Percentiles rank a stretch among this genome's conserved stretches.
phyloP scores from a whole-genome alignment of 2,797 vertebrate genomes.

The Oreochromis mossambicus region DNA sequence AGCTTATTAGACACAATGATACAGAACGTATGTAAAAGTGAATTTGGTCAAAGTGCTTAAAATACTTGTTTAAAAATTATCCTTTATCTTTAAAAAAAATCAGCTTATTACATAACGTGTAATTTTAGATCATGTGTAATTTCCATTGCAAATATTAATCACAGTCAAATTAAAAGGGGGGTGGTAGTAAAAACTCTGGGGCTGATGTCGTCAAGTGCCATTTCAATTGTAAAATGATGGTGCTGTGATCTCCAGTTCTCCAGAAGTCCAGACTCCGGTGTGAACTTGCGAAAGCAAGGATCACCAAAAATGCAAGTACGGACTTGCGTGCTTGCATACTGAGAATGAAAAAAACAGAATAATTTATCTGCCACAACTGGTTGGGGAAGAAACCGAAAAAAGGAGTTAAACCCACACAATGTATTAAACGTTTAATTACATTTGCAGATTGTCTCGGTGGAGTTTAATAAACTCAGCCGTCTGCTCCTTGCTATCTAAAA shows the following conservation, averaged over 20 bases:
- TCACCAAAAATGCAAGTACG: not conserved
- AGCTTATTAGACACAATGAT: not conserved
- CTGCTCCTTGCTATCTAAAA: not conserved
- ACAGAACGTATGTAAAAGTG: not conserved
- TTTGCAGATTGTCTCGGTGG: not conserved
- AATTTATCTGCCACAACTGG: not conserved
- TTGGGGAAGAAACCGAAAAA: not conserved
- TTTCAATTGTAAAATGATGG: not conserved
- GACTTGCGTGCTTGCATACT: not conserved
- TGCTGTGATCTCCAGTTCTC: not conserved
- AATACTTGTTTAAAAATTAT: not conserved
- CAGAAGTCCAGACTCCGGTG: not conserved
- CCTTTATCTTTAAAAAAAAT: not conserved
- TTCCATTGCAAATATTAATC: not conserved
- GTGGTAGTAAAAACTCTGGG: not conserved
- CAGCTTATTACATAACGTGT: not conserved
- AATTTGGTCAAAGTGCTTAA: not conserved
- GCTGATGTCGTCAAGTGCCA: not conserved
- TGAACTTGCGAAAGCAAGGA: not conserved
- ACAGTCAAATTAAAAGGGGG: not conserved
- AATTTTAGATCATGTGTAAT: not conserved
- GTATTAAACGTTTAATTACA: not conserved
- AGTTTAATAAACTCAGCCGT: not conserved
- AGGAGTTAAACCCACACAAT: not conserved
- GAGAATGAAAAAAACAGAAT: not conserved